Percentiles rank a stretch among this genome's conserved stretches.
Conservation (phyloP, 2,888 invertebrate genomes). For the Pilophorus perplexus region DNA sequence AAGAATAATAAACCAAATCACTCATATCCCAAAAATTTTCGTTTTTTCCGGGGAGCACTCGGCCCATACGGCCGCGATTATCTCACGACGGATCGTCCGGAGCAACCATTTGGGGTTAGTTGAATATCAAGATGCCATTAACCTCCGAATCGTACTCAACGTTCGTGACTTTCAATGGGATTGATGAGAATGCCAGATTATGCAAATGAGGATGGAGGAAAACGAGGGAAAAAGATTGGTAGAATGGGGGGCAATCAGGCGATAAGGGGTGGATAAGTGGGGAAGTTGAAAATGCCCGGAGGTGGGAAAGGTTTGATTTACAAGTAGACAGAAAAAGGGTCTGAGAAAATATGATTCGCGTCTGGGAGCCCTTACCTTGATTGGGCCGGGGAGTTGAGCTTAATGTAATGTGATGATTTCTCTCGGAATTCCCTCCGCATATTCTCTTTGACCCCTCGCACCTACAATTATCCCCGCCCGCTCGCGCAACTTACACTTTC, state of each 20-base stretch:
- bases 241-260: constrained; percentile 8
- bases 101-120: too few relatives aligned
- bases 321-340: constrained; percentile 3
- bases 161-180: neutral
- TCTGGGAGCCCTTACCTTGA: neutral
- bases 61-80: too few relatives aligned
- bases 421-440: neutral
- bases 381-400: constrained; percentile 8
- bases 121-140: too few relatives aligned
- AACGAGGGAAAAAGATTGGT: neutral
- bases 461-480: too few relatives aligned
- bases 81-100: too few relatives aligned
- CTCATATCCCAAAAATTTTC: too few relatives aligned
- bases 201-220: neutral
- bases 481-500: too few relatives aligned
- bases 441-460: neutral
- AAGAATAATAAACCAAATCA: too few relatives aligned
- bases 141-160: too few relatives aligned
- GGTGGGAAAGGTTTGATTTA: neutral
- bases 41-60: too few relatives aligned
- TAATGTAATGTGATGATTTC: neutral
- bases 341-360: constrained; percentile 9
- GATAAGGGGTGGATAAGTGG: too few relatives aligned
- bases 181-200: constrained; percentile 10
- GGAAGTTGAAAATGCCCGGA: too few relatives aligned